These are phyloP conservation scores for Nibea coibor DNA, from an alignment of 2,113 vertebrate genomes.

Conservation along the genomic window DNA sequence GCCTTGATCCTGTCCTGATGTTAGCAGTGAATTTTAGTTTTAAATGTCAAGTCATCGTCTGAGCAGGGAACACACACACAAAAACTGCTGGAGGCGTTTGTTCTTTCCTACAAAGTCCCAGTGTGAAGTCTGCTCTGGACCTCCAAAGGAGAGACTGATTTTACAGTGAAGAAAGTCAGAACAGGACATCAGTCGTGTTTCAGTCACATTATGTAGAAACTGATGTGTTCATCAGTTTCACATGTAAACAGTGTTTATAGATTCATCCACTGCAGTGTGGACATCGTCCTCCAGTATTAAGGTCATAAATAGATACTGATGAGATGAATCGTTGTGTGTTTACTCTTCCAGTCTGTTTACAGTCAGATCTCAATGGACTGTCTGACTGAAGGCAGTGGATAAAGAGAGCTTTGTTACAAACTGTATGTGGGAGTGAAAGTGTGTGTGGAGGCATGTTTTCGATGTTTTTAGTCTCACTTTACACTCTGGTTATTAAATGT, in stretches of 20 bases:
- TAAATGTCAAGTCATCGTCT: too few species aligned
- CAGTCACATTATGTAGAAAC: not conserved
- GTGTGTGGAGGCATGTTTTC: not conserved
- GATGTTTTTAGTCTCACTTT: not conserved
- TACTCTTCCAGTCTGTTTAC: not conserved
- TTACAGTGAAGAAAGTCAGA: not conserved
- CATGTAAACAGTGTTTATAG: not conserved
- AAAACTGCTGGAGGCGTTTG: too few species aligned
- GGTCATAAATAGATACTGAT: not conserved
- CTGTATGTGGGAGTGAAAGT: constrained; percentile 9
- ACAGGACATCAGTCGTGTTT: not conserved
- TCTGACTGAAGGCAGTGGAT: constrained; percentile 19
- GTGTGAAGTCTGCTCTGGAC: too few species aligned
- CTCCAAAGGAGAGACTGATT: too few species aligned
- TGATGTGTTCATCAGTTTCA: not conserved
- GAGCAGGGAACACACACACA: too few species aligned
- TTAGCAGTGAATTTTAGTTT: too few species aligned
- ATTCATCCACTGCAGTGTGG: not conserved
- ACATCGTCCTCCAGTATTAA: not conserved
- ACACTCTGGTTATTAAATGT: not conserved
- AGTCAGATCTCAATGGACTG: constrained; percentile 11
- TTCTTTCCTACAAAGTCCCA: too few species aligned
- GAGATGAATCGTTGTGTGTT: constrained; percentile 2
- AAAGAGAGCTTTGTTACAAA: constrained; percentile 8
- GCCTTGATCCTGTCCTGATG: too few species aligned